Base-by-base conservation (phyloP, 2,888 invertebrate genomes). In the Margaritifera margaritifera region DNA sequence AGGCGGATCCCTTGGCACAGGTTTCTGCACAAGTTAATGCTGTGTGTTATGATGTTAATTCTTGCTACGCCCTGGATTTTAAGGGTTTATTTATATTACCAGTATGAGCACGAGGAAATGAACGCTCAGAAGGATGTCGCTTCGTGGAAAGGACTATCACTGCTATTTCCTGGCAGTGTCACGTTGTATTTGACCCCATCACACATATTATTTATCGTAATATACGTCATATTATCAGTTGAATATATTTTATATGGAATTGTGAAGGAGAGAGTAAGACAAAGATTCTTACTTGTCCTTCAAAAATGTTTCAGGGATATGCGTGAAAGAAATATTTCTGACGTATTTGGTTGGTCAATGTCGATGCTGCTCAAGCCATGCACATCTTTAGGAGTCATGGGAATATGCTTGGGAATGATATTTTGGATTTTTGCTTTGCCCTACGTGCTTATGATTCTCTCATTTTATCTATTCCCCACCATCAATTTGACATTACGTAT, bases 401-500 rank as follows among this genome's bases (percentile, higher is more conserved):
- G 87, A 4, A 68, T 86, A n/a, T 31, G 83, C 20, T 62, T 87
- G 6, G 84, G 79, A 19, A 64, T 79, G 1, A 53, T 86, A n/a
- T 83, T 82, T 66, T 84, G 84, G 82, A 61, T 79, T 0, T 8
- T 86, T 1, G 69, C 80, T 2, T 42, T 84, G 18, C 84, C 87
- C 0, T 51, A 85, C 20, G 64, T 79, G 6, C 0, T 84, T 0
- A 24, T 84, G 1, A 68, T 86, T 11, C 73, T 81, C 42, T 67
- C 84, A 20, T 81, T 87, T 71, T 87, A 86, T 74, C 74, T 84
- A 31, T 72, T 87, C 22, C 88, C 88, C 8, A 82, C 84, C 6
- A 53, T 87, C 24, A 86, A 86, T 68, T 65, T 88, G 27, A 80
- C 84, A 6, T 22, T 83, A 24, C 62, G 87, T 6, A 78, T 87